These are phyloP conservation scores for Thalassophryne amazonica DNA, from an alignment of 2,797 vertebrate species.

Conservation along the genomic window DNA sequence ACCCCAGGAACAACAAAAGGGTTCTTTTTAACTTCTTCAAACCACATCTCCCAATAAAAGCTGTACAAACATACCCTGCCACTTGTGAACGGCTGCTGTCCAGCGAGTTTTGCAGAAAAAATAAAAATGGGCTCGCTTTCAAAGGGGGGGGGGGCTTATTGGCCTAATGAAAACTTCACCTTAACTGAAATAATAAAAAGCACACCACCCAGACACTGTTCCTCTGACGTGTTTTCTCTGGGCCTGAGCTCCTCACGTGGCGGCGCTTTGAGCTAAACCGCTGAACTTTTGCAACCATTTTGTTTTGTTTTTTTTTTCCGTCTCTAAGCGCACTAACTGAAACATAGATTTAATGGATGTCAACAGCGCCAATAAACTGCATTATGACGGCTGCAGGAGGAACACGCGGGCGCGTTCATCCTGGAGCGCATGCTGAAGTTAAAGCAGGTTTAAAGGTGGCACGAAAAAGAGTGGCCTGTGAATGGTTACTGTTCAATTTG, in stretches of 20 bases:
- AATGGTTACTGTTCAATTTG: conserved; percentile 99
- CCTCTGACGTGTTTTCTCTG: conserved; percentile 47
- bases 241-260: conserved; percentile 25
- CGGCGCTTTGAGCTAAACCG: not conserved
- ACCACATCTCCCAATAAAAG: conserved; percentile 85
- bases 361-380: conserved; percentile 27
- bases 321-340: conserved; percentile 27
- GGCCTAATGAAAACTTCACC: conserved; percentile 76
- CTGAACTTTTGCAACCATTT: conserved; percentile 15
- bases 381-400: conserved; percentile 20
- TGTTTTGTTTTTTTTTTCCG: no score
- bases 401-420: conserved; percentile 78
- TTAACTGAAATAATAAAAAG: conserved; percentile 75
- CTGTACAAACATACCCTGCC: conserved; percentile 85
- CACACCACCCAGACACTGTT: conserved; percentile 64
- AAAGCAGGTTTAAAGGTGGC: conserved; percentile 89
- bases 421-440: conserved; percentile 79
- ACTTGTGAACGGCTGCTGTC: conserved; percentile 75
- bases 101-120: conserved; percentile 65
- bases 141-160: conserved; percentile 53
- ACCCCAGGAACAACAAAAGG: conserved; percentile 81
- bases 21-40: conserved; percentile 83
- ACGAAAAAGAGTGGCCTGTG: conserved; percentile 91
- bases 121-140: conserved; percentile 54
- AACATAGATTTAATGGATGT: conserved; percentile 36